Conservation (phyloP, 1,140 invertebrate genomes). For the Mercenaria mercenaria region DNA sequence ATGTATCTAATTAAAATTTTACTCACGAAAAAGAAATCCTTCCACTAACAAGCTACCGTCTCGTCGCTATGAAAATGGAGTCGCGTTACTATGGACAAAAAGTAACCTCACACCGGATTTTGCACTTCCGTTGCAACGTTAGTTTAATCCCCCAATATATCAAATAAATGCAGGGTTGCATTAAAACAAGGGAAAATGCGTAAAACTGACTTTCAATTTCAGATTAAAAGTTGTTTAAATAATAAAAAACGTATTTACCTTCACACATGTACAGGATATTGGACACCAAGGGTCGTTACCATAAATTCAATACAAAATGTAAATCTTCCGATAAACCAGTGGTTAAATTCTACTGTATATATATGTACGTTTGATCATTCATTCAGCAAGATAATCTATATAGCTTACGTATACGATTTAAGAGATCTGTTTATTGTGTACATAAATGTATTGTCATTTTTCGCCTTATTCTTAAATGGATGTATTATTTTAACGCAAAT, state of each 20-base stretch:
- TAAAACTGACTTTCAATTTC: neutral
- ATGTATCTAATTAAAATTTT: neutral
- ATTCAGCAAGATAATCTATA: neutral
- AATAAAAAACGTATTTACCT: neutral
- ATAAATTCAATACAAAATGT: constrained; percentile 7
- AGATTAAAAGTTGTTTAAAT: neutral
- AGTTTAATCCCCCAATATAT: neutral
- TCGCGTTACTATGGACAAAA: constrained; percentile 27
- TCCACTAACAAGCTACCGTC: neutral
- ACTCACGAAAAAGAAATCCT: constrained; percentile 26
- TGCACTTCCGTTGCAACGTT: constrained; percentile 11
- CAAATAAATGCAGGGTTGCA: neutral
- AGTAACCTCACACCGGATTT: constrained; percentile 8
- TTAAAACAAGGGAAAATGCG: neutral
- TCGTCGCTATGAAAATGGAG: constrained; percentile 29
- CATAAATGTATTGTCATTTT: constrained; percentile 7
- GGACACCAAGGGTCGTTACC: neutral
- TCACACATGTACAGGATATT: neutral
- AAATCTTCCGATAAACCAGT: constrained; percentile 19
- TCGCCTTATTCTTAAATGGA: no score
- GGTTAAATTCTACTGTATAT: neutral
- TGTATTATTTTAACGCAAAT: no score
- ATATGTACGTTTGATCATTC: neutral
- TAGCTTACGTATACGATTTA: constrained; percentile 13
- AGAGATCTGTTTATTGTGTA: neutral